Evolutionary conservation across 2,113 vertebrate genomes (phyloP).

Genomic region (Rousettus leschenaultii): DNA sequence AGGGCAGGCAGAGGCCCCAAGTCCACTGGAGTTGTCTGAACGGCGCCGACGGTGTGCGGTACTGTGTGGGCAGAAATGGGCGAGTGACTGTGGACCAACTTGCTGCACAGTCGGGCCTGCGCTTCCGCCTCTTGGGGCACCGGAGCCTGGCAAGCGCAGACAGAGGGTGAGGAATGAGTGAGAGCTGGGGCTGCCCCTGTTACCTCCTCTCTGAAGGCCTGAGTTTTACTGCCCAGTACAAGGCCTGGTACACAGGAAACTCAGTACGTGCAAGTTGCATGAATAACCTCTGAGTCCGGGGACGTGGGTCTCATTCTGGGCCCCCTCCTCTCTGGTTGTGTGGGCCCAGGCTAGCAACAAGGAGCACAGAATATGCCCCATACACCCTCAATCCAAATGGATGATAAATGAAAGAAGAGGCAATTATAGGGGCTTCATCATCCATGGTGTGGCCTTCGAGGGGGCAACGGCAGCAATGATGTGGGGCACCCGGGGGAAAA

Average conservation of each 20-base stretch:
- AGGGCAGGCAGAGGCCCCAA: slow-evolving; percentile 9
- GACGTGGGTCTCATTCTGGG: not conserved
- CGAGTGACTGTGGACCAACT: slow-evolving; percentile 71
- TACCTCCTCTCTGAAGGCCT: not conserved
- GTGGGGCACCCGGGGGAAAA: no score
- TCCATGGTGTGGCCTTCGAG: no score
- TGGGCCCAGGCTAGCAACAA: not conserved
- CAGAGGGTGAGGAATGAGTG: not conserved
- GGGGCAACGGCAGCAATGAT: no score
- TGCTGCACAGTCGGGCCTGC: not conserved
- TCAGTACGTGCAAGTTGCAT: not conserved
- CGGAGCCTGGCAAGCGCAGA: not conserved
- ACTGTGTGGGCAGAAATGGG: slow-evolving; percentile 89
- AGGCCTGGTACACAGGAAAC: not conserved
- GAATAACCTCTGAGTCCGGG: not conserved
- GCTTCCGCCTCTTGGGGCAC: not conserved
- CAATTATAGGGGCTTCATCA: no score
- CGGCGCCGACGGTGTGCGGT: slow-evolving; percentile 85
- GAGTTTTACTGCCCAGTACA: not conserved
- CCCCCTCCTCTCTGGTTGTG: not conserved
- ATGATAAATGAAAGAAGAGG: no score
- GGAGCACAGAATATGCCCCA: no score
- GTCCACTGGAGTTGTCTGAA: not conserved
- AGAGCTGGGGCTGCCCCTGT: not conserved
- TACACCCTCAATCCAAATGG: no score